A percentile compares a stretch with the other conserved stretches of the same genome.
Conservation (phyloP, 2,888 invertebrate genomes). For the Stenolophus ochropezus region DNA sequence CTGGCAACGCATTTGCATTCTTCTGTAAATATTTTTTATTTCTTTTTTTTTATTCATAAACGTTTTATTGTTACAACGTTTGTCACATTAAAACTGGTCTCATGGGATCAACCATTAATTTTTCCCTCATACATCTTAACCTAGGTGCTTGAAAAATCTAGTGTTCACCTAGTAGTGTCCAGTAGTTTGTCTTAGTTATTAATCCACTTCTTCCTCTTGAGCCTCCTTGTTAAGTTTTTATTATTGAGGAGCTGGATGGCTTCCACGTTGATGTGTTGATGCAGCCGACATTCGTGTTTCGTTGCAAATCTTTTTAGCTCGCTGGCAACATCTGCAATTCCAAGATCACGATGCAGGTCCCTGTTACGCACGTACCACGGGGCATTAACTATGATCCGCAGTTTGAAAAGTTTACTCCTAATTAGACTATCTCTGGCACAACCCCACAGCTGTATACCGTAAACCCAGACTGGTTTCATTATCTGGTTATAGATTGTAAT, state of each 20-base stretch:
- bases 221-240: neutral
- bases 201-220: neutral
- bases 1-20: too few relatives aligned
- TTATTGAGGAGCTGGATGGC: conserved; percentile 49
- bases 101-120: too few relatives aligned
- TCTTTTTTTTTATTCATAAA: too few relatives aligned
- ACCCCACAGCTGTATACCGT: conserved; percentile 58
- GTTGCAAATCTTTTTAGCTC: conserved; percentile 43
- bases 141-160: too few relatives aligned
- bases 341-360: neutral
- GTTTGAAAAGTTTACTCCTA: conserved; percentile 42
- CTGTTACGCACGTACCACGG: conserved; percentile 21
- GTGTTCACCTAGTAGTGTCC: too few relatives aligned
- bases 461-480: conserved; percentile 57
- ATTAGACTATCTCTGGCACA: conserved; percentile 53
- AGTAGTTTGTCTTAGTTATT: too few relatives aligned
- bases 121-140: too few relatives aligned
- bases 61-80: too few relatives aligned
- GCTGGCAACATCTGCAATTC: neutral
- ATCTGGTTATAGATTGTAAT: neutral
- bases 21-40: too few relatives aligned
- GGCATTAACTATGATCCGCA: neutral
- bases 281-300: conserved; percentile 45
- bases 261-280: conserved; percentile 26
- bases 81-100: too few relatives aligned